Evolutionary conservation across 2,888 invertebrate genomes (phyloP).

Genomic region (Schrankia costaestrigalis): DNA sequence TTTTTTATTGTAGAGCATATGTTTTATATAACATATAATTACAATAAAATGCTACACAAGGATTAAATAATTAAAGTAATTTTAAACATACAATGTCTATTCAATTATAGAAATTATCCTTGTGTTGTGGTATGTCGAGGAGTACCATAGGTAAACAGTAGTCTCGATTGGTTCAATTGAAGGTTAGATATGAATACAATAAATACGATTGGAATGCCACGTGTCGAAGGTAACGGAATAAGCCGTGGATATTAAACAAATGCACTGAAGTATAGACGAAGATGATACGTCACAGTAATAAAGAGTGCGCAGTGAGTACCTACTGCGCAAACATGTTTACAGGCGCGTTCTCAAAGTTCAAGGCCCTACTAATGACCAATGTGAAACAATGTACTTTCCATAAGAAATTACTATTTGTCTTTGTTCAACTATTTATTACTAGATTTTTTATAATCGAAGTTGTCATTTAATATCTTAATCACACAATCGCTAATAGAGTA

Average conservation of each 20-base stretch:
- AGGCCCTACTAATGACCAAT: slow-evolving; percentile 62
- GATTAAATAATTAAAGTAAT: too few relatives aligned
- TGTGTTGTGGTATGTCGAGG: slow-evolving; percentile 24
- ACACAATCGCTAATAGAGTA: too few relatives aligned
- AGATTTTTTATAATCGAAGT: slow-evolving; percentile 4
- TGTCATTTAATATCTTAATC: neutral
- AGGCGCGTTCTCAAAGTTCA: slow-evolving; percentile 69
- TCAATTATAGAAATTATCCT: slow-evolving; percentile 20
- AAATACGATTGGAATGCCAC: slow-evolving; percentile 36
- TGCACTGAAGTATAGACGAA: slow-evolving; percentile 42
- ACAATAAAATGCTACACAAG: too few relatives aligned
- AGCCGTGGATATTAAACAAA: slow-evolving; percentile 44
- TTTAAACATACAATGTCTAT: slow-evolving; percentile 8
- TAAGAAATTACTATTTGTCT: too few relatives aligned
- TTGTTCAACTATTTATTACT: slow-evolving; percentile 14
- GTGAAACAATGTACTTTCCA: slow-evolving; percentile 56
- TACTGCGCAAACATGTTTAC: slow-evolving; percentile 78
- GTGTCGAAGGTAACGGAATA: slow-evolving; percentile 54
- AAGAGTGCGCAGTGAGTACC: slow-evolving; percentile 66
- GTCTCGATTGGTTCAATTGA: slow-evolving; percentile 22
- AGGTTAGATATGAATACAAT: slow-evolving; percentile 23
- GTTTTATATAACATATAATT: too few relatives aligned
- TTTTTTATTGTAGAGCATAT: too few relatives aligned
- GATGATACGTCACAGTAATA: slow-evolving; percentile 57
- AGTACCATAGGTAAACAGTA: slow-evolving; percentile 28